Conservation (phyloP, 2,113 vertebrate species). For the Pelusios castaneus region DNA sequence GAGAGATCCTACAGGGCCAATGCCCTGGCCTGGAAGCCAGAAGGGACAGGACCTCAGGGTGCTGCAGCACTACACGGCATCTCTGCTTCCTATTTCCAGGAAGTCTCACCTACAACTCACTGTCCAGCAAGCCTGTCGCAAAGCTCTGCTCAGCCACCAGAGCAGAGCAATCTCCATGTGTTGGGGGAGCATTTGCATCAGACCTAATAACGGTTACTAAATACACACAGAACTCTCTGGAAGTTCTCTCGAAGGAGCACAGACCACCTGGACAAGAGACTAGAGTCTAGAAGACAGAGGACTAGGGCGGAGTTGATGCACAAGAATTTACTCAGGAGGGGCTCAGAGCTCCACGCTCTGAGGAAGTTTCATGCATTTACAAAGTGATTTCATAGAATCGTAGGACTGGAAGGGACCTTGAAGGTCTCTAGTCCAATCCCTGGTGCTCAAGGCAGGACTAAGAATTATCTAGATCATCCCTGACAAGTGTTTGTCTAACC, state of each 20-base stretch:
- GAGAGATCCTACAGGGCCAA: too few species aligned
- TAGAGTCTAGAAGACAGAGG: background rate
- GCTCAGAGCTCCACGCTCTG: background rate
- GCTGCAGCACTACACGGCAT: background rate
- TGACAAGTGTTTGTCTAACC: too few species aligned
- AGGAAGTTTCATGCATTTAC: constrained; percentile 47
- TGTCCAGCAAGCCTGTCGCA: background rate
- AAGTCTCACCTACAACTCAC: background rate
- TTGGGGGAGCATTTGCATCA: too few species aligned
- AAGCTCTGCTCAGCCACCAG: rapidly evolving
- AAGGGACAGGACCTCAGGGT: background rate
- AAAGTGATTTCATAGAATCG: constrained; percentile 39
- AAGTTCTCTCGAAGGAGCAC: background rate
- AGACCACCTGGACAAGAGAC: background rate
- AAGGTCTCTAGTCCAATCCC: background rate
- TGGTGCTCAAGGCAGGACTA: background rate
- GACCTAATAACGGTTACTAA: rapidly evolving
- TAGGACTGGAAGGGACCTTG: background rate
- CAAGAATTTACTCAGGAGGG: background rate
- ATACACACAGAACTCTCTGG: background rate
- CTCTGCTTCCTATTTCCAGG: background rate
- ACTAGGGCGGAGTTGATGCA: background rate
- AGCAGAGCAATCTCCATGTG: rapidly evolving
- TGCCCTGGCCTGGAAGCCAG: too few species aligned
- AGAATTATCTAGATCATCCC: background rate